These are phyloP conservation scores for Oncopeltus fasciatus DNA, from an alignment of 1,140 invertebrate genomes.

Conservation along the genomic window DNA sequence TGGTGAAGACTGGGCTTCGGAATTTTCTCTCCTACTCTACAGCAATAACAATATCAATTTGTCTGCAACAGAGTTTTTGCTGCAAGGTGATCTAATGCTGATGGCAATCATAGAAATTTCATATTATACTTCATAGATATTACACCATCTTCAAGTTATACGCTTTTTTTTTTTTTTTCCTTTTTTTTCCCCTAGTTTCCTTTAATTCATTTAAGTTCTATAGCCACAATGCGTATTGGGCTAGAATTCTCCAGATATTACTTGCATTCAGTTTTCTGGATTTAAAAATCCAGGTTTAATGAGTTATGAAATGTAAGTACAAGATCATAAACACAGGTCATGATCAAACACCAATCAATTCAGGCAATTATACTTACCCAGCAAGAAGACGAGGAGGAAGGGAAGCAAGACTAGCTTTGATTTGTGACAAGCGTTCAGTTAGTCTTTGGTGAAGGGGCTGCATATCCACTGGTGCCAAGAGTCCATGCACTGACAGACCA, in stretches of 20 bases:
- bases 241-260: no score
- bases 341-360: not conserved
- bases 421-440: constrained; percentile 66
- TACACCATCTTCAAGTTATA: no score
- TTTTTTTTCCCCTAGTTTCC: not conserved
- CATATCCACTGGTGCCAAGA: constrained; percentile 64
- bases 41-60: no score
- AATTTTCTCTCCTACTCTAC: no score
- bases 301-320: not conserved
- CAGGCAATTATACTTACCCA: not conserved
- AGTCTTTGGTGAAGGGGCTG: constrained; percentile 75
- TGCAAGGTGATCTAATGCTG: no score
- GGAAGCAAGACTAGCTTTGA: constrained; percentile 38
- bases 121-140: no score
- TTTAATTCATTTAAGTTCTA: not conserved
- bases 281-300: no score
- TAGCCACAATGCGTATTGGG: not conserved
- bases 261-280: no score
- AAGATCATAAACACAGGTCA: not conserved
- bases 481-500: constrained; percentile 64
- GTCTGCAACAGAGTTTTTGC: no score
- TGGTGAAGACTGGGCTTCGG: no score
- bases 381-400: not conserved
- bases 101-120: no score
- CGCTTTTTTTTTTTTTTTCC: no score